Percentiles rank a stretch among this genome's conserved stretches.
These are phyloP conservation scores for Rhinoderma darwinii DNA, from an alignment of 2,113 vertebrate genomes.

Conservation along the genomic window DNA sequence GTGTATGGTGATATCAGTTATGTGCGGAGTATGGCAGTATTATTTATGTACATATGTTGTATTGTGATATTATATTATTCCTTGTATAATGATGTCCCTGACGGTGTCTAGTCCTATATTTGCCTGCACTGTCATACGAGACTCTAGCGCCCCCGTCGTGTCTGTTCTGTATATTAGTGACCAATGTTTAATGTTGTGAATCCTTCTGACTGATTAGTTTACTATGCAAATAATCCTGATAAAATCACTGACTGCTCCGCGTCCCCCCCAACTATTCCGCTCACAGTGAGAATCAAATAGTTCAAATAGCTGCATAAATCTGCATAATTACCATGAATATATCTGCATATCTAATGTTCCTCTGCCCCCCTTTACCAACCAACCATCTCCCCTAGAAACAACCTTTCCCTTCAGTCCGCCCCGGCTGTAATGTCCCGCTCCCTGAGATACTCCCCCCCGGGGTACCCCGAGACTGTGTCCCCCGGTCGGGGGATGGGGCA, in stretches of 20 bases:
- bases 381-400: neutral
- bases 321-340: slow-evolving; percentile 46
- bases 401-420: neutral
- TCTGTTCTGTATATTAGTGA: no score
- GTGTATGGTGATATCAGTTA: no score
- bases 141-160: no score
- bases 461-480: neutral
- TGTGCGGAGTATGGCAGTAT: no score
- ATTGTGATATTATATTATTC: no score
- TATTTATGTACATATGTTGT: no score
- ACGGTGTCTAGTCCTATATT: no score
- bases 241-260: slow-evolving; percentile 8
- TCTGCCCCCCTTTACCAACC: neutral
- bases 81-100: no score
- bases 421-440: neutral
- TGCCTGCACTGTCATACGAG: no score
- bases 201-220: slow-evolving; percentile 30
- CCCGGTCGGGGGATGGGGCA: neutral
- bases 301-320: slow-evolving; percentile 44
- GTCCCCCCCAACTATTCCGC: slow-evolving; percentile 4
- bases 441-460: neutral
- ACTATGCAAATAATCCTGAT: slow-evolving; percentile 15
- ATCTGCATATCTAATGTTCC: slow-evolving; percentile 42
- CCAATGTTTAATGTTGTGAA: no score
- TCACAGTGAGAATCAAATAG: slow-evolving; percentile 38